Conservation (phyloP, 2,113 vertebrate species). For the Setophaga coronata region DNA sequence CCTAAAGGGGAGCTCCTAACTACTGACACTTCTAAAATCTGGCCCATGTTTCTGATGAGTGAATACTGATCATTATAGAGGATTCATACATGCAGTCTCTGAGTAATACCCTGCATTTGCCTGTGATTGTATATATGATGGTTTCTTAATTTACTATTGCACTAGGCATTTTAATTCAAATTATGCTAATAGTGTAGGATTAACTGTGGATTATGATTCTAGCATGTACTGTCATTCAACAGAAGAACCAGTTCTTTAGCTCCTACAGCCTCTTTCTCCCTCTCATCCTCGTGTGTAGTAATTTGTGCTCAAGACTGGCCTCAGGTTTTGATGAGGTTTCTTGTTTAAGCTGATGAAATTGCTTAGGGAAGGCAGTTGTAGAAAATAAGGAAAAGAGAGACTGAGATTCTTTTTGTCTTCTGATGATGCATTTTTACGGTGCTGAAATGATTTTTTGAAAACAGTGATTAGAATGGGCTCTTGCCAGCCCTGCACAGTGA, state of each 20-base stretch:
- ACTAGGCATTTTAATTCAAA: slow-evolving; percentile 58
- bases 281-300: not conserved
- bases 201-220: slow-evolving; percentile 48
- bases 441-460: not conserved
- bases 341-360: slow-evolving; percentile 2
- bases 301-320: slow-evolving; percentile 8
- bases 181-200: slow-evolving; percentile 56
- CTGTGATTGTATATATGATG: slow-evolving; percentile 4
- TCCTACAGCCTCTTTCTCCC: not conserved
- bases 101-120: slow-evolving; percentile 24
- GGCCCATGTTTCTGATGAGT: not conserved
- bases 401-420: not conserved
- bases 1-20: slow-evolving; percentile 5
- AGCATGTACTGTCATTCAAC: slow-evolving; percentile 2
- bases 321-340: slow-evolving; percentile 21
- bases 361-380: not conserved
- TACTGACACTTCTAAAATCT: not conserved
- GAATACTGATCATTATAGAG: slow-evolving; percentile 36
- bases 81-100: not conserved
- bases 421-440: not conserved
- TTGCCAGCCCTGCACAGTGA: not conserved
- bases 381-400: not conserved
- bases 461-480: not conserved
- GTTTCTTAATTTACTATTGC: slow-evolving; percentile 41
- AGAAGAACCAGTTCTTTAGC: slow-evolving; percentile 7